Evolutionary conservation across 1,140 invertebrate species (phyloP), one percentile per base, ranked within the genome.

Genomic region (Apolygus lucorum): DNA sequence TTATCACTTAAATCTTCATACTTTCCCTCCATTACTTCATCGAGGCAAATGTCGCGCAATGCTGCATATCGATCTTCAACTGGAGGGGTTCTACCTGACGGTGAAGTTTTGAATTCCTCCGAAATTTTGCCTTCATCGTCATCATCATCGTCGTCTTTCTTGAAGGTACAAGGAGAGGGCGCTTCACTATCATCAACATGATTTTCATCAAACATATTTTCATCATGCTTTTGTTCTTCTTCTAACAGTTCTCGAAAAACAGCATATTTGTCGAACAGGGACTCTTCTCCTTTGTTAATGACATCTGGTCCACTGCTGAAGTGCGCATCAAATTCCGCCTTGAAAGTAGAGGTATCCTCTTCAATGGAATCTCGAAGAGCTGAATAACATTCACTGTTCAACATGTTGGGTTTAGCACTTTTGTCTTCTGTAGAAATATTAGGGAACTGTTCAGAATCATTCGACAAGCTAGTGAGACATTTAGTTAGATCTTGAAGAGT

Each of bases 221-320:
- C 28, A 28, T 52, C 26, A 52, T 69, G 49, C 54, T 75, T 79
- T 66, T 66, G n/a, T 76, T 90, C 89, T 76, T 88, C 81, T 71
- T 89, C 87, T 22, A 91, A 81, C 67, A 93, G 83, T 81, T 93
- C 91, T 71, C 91, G 81, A 75, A 93, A 93, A 0, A 90, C 91
- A 0, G 91, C 91, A 76, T 93, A 93, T 71, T 90, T 86, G 75
- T 93, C 91, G 72, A 85, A 84, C 2, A 81, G 79, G 34, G 80
- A 75, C 52, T 76, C 77, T 2, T 78, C 73, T 21, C 52, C 67
- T 28, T 72, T 70, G 13, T 28, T 52, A 13, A 26, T 22, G 62
- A 70, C 2, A 25, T 71, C 70, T 1, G 65, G 52, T 14, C 28
- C 68, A 69, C 84, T 84, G 73, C 85, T 83, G 67, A 88, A 88